Percentiles rank a stretch among this genome's conserved stretches.
phyloP scores from a whole-genome alignment of 2,888 invertebrate genomes.

The Athetis lepigone region DNA sequence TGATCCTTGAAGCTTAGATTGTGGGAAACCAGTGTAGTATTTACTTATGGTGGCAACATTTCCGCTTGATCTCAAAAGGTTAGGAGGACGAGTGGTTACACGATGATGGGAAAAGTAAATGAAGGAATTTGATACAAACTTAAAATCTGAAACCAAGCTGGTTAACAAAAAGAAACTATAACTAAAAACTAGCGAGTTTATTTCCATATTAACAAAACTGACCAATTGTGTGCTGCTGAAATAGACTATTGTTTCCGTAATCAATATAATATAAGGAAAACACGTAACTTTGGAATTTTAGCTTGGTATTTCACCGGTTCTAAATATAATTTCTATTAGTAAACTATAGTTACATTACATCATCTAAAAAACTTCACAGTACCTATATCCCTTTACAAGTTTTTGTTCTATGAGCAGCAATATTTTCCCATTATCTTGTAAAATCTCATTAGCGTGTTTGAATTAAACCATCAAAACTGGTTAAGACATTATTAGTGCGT shows the following conservation, averaged over 20 bases:
- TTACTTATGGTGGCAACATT: conserved; percentile 29
- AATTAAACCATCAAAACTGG: conserved; percentile 43
- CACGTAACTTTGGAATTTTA: neutral
- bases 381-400: neutral
- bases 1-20: conserved; percentile 47
- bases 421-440: conserved; percentile 11
- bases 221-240: conserved; percentile 11
- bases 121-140: neutral
- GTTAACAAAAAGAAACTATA: neutral
- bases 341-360: neutral
- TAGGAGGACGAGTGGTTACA: no score
- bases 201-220: conserved; percentile 3
- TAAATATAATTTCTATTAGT: neutral
- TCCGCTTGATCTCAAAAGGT: no score
- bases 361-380: neutral
- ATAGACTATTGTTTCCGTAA: conserved; percentile 21
- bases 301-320: neutral
- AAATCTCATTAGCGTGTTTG: conserved; percentile 22
- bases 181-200: neutral
- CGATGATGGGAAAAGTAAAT: no score
- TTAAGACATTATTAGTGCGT: conserved; percentile 40
- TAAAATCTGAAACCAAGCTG: neutral
- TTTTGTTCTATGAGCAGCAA: conserved; percentile 9
- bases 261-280: conserved; percentile 20
- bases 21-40: conserved; percentile 50